Base-by-base conservation (phyloP, 2,888 invertebrate species). In the Willowsia nigromaculata region DNA sequence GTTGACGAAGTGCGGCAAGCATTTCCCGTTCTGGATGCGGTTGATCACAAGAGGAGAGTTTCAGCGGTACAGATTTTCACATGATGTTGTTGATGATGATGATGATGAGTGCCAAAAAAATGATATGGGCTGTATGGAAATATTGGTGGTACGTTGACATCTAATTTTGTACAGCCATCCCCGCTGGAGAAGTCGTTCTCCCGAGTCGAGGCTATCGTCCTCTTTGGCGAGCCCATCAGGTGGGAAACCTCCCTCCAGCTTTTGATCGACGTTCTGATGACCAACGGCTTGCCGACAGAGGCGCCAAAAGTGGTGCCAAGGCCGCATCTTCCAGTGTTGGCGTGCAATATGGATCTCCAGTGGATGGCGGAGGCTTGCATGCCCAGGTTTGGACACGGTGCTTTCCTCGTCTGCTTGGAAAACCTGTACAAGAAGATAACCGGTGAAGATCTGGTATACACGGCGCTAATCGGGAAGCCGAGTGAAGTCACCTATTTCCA, bases 371-470 rank as follows among this genome's bases (percentile, higher is more conserved):
- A 96, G 92, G 95, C 95, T 9, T 94, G 95, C 25, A 95, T 95
- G 93, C 96, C 96, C 43, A 95, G 95, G 92, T 95, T 95, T 93
- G 96, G 96, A 0, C 96, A 96, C 93, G 96, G 96, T 4, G 95
- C 95, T 74, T 96, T 96, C 93, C 93, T 96, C 37, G 93, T 95
- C 13, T 95, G 95, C 92, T 93, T 96, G 76, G 96, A 96, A 93
- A 94, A 94, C 90, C 93, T 96, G 65, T 96, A 96, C 93, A 95
- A 95, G 93, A 95, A 95, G 94, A 94, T 96, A 27, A 95, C 96
- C 1, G 95, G 95, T 0, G 94, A 94, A 89, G 95, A 95, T 87
- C 93, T 96, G 90, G 94, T 95, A 56, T 96, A 96, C 93, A 95
- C 95, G 74, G 95, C 95, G 13, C 93, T 96, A 87, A 94, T 96